Base-by-base conservation (phyloP, 2,113 vertebrate species). In the Sinocyclocheilus grahami region DNA sequence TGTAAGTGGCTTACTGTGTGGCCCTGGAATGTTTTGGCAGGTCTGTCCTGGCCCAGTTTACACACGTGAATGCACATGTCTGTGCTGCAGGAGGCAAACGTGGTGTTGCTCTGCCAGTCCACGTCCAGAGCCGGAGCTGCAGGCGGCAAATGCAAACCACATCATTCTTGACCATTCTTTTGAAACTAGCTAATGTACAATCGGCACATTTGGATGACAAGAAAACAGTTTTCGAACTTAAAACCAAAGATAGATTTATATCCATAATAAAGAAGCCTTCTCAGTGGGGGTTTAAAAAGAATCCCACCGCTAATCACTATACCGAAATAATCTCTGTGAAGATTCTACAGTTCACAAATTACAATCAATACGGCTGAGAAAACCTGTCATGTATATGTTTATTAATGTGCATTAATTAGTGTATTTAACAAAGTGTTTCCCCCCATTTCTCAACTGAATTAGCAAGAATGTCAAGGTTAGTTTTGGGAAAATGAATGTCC, bases 51-150 rank as follows among this genome's bases (percentile, higher is more conserved):
- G 89, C 97, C 97, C 91, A 99, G 90, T 91, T 99, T 99, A 91
- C 98, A 99, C 94, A 99, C 98, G 0, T 99, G 97, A 94, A 99
- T 99, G 89, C 98, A 99, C 98, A 99, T 99, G 90, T 99, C 98
- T 83, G 98, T 99, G 92, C 97, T 99, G 91, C 98, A 99, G 71
- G 98, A 99, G 85, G 98, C 97, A 86, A 99, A 99, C 0, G 97
- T 99, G 89, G 98, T 99, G 96, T 99, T 99, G 93, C 96, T 99
- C 94, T 99, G 98, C 98, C 98, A 99, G 51, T 99, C 98, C 78
- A 99, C 97, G 87, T 99, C 98, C 93, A 99, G 91, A 37, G 98
- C 98, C 63, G 98, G 98, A 92, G 98, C 97, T 99, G 67, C 60
- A 67, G 8, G 51, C 14, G 30, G 39, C 11, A 58, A 0, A 37